Conservation (phyloP, 2,113 vertebrate species). For the Mellivora capensis region DNA sequence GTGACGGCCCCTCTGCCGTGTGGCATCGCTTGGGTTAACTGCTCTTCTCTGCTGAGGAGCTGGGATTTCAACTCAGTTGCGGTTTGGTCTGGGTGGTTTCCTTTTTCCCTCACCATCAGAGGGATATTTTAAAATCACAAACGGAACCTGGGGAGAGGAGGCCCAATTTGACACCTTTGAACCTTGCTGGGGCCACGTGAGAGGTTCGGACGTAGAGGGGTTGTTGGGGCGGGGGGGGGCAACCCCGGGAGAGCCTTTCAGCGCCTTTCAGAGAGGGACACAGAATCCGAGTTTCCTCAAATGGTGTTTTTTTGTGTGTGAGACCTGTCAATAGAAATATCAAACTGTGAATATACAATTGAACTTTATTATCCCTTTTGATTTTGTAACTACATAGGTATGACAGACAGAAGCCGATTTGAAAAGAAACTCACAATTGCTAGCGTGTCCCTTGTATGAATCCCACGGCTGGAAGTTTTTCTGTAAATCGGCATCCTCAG, state of each 20-base stretch:
- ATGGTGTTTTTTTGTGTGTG: conserved; percentile 82
- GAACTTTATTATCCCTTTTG: conserved; percentile 87
- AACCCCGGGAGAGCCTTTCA: conserved; percentile 83
- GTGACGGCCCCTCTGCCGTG: background rate
- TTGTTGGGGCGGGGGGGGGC: conserved; percentile 79
- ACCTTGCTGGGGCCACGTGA: conserved; percentile 78
- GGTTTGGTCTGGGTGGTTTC: conserved; percentile 67
- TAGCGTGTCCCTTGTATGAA: conserved; percentile 94
- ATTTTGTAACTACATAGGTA: conserved; percentile 93
- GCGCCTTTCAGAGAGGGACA: conserved; percentile 81
- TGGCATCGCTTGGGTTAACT: conserved; percentile 57
- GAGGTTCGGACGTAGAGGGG: conserved; percentile 80
- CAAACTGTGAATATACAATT: conserved; percentile 90
- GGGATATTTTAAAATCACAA: conserved; percentile 77
- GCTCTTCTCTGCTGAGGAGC: conserved; percentile 24
- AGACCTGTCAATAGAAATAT: conserved; percentile 87
- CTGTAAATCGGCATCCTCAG: conserved; percentile 91
- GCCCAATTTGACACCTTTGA: conserved; percentile 84
- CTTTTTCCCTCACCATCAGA: conserved; percentile 62
- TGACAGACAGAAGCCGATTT: conserved; percentile 92
- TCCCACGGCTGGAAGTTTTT: conserved; percentile 94
- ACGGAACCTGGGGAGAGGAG: conserved; percentile 80
- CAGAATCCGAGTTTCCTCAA: conserved; percentile 83
- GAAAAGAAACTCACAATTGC: conserved; percentile 95
- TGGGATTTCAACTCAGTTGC: conserved; percentile 50